These are phyloP conservation scores for Acromyrmex echinatior DNA, from an alignment of 1,140 invertebrate species.

Conservation along the genomic window DNA sequence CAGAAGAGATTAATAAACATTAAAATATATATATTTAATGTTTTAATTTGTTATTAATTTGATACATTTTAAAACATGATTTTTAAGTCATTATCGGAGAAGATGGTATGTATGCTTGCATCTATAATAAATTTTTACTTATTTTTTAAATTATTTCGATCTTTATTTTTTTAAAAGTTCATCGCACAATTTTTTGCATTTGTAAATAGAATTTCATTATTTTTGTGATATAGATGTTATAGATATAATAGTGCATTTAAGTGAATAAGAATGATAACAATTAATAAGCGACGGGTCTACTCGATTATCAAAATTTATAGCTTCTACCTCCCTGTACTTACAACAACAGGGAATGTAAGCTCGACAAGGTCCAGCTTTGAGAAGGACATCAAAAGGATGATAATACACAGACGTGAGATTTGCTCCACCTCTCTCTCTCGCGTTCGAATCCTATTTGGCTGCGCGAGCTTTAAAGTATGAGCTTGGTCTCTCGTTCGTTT, in stretches of 20 bases:
- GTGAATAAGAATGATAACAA: not conserved
- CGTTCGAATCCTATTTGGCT: conserved; percentile 66
- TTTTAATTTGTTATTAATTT: not conserved
- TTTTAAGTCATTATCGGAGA: not conserved
- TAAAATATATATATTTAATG: not conserved
- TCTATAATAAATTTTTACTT: not conserved
- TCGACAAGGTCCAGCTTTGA: conserved; percentile 75
- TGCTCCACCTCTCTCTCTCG: conserved; percentile 25
- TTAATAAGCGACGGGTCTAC: too few relatives aligned
- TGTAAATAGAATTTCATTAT: not conserved
- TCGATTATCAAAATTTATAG: conserved; percentile 63
- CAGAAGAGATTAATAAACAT: not conserved
- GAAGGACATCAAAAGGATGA: conserved; percentile 81
- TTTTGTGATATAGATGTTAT: not conserved
- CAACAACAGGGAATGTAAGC: conserved; percentile 73
- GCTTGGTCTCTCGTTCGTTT: conserved; percentile 40
- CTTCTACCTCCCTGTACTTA: conserved; percentile 74
- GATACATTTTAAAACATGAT: not conserved
- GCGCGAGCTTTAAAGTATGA: conserved; percentile 70
- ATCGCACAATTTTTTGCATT: not conserved
- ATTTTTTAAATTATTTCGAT: not conserved
- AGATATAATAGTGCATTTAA: not conserved
- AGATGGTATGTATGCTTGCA: not conserved
- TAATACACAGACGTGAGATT: conserved; percentile 73
- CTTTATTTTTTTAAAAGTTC: not conserved